phyloP scores from a whole-genome alignment of 2,888 invertebrate genomes.

The Sphaerophoria rueppellii region DNA sequence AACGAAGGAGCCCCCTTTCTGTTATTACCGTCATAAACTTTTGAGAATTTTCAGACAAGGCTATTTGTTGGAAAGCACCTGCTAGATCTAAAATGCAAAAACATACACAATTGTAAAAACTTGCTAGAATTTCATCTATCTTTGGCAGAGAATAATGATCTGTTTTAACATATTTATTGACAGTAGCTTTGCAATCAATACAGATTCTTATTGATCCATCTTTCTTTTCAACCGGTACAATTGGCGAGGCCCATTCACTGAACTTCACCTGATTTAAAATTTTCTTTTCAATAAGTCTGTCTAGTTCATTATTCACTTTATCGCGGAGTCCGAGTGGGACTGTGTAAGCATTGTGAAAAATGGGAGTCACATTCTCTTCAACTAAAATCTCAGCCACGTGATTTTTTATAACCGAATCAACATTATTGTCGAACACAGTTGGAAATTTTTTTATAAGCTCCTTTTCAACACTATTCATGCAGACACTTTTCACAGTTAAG shows the following conservation, averaged over 20 bases:
- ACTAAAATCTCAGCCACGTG: constrained; percentile 33
- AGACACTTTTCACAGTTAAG: constrained; percentile 21
- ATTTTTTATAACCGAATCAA: constrained; percentile 25
- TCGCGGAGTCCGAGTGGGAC: constrained; percentile 30
- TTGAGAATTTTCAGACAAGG: not conserved
- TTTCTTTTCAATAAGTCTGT: constrained; percentile 35
- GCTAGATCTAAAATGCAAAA: constrained; percentile 16
- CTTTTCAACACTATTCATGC: constrained; percentile 24
- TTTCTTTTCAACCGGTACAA: constrained; percentile 52
- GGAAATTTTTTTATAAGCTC: constrained; percentile 22
- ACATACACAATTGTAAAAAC: constrained; percentile 16
- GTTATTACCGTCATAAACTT: constrained; percentile 10
- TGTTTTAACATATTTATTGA: no score
- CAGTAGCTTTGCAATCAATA: no score
- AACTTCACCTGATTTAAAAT: constrained; percentile 45
- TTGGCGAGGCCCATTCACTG: constrained; percentile 50
- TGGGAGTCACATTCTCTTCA: constrained; percentile 16
- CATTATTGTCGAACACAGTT: constrained; percentile 39
- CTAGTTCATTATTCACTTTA: constrained; percentile 1
- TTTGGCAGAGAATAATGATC: no score
- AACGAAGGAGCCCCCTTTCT: not conserved
- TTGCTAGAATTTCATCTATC: constrained; percentile 19
- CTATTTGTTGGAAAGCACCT: constrained; percentile 19
- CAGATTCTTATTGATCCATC: no score
- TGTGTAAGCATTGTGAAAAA: constrained; percentile 19